Percentiles rank a stretch among this genome's conserved stretches.
These are phyloP conservation scores for Spilosoma lubricipeda DNA, from an alignment of 2,888 invertebrate species.

Conservation along the genomic window DNA sequence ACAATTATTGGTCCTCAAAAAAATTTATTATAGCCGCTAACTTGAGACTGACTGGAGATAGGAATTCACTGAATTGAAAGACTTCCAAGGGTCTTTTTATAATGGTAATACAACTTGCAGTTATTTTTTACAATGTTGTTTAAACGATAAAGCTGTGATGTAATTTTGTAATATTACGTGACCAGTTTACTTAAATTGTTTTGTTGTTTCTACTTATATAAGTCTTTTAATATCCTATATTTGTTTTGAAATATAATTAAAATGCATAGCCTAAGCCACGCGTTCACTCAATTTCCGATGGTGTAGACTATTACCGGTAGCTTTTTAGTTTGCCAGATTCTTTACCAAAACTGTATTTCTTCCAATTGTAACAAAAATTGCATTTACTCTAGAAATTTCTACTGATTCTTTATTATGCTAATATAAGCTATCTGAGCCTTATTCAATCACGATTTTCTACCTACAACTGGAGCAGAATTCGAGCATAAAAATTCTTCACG, in stretches of 20 bases:
- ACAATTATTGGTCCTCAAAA: constrained; percentile 35
- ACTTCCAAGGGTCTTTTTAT: constrained; percentile 26
- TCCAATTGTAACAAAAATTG: not conserved
- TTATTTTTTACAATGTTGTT: constrained; percentile 49
- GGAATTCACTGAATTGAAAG: constrained; percentile 13
- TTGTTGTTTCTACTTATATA: not conserved
- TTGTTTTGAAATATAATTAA: not conserved
- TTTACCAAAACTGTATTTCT: not conserved
- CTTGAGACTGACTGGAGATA: constrained; percentile 21
- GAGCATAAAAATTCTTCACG: not conserved
- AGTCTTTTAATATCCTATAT: not conserved
- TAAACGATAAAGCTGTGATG: constrained; percentile 53
- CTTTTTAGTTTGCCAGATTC: not conserved
- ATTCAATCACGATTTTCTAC: not conserved
- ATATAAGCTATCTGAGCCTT: not conserved
- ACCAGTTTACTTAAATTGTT: constrained; percentile 13
- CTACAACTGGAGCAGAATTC: not conserved
- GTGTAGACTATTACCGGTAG: too few relatives aligned
- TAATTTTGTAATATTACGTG: constrained; percentile 52
- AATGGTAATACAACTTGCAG: constrained; percentile 42
- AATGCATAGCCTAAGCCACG: not conserved
- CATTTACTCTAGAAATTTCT: not conserved
- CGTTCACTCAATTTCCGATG: too few relatives aligned
- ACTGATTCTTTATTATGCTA: not conserved
- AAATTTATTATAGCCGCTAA: constrained; percentile 39